Percentiles rank a stretch among this genome's conserved stretches.
phyloP scores from a whole-genome alignment of 1,140 invertebrate genomes.

The Drosophila truncata region DNA sequence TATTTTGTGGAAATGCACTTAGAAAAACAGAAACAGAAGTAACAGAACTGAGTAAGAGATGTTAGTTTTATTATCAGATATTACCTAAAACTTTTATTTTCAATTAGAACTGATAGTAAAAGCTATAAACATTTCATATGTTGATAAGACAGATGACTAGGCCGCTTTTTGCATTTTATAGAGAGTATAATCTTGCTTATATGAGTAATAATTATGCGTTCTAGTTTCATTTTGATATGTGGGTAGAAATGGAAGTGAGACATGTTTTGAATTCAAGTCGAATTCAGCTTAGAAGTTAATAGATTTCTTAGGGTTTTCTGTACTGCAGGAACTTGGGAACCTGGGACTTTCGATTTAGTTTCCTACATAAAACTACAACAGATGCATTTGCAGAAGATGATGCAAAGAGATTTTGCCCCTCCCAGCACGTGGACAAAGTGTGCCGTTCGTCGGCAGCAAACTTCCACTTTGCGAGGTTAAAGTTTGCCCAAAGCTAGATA shows the following conservation, averaged over 20 bases:
- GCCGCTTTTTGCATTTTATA: neutral
- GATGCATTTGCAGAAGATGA: conserved; percentile 48
- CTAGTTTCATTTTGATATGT: conserved; percentile 4
- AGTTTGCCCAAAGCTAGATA: conserved; percentile 39
- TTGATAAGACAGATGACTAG: conserved; percentile 2
- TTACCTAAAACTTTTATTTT: neutral
- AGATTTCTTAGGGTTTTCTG: neutral
- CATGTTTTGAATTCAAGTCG: neutral
- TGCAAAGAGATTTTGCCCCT: neutral
- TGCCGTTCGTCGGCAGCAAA: conserved; percentile 16
- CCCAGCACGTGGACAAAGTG: conserved; percentile 61
- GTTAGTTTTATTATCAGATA: neutral
- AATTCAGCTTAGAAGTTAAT: neutral
- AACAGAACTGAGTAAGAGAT: neutral
- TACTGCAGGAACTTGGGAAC: neutral
- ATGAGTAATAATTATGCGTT: conserved; percentile 10
- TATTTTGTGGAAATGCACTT: conserved; percentile 4
- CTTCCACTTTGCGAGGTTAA: conserved; percentile 5
- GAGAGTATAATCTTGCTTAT: neutral
- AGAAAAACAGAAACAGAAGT: neutral
- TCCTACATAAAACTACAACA: conserved; percentile 19
- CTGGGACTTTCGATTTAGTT: neutral
- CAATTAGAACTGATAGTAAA: neutral
- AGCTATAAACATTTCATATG: neutral
- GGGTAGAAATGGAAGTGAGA: neutral